Evolutionary conservation across 2,797 vertebrate species (phyloP).

Genomic region (Pantherophis alleghaniensis): DNA sequence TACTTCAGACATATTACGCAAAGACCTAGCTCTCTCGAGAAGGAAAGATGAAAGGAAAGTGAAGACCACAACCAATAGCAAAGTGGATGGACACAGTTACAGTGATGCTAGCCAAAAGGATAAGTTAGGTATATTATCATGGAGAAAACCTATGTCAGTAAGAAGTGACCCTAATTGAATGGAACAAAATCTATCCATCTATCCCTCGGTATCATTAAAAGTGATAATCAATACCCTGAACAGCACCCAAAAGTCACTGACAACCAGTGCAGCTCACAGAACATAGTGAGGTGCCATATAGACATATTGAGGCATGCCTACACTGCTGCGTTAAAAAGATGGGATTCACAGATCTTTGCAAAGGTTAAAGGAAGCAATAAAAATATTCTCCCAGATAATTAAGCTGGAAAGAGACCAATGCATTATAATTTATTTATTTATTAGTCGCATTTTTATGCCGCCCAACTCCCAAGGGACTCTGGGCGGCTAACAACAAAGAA

Average conservation of each 20-base stretch:
- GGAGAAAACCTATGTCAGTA: background rate
- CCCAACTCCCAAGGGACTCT: too few relatives aligned
- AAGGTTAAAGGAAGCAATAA: background rate
- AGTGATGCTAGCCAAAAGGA: background rate
- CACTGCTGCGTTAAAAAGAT: background rate
- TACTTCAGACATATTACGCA: background rate
- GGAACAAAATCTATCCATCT: background rate
- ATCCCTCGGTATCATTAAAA: background rate
- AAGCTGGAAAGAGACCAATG: background rate
- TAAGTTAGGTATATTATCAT: background rate
- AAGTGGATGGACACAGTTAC: background rate
- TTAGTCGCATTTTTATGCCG: too few relatives aligned
- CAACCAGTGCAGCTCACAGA: background rate
- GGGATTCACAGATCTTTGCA: background rate
- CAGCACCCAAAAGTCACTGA: background rate
- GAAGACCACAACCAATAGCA: background rate
- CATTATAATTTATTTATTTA: background rate
- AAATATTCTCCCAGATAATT: background rate
- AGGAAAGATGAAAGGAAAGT: background rate
- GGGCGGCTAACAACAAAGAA: too few relatives aligned
- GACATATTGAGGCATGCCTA: background rate
- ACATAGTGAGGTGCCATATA: background rate
- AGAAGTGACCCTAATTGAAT: background rate
- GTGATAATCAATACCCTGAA: background rate
- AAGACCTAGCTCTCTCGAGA: background rate